Conservation (phyloP, 2,113 vertebrate genomes). For the Pelobates fuscus region DNA sequence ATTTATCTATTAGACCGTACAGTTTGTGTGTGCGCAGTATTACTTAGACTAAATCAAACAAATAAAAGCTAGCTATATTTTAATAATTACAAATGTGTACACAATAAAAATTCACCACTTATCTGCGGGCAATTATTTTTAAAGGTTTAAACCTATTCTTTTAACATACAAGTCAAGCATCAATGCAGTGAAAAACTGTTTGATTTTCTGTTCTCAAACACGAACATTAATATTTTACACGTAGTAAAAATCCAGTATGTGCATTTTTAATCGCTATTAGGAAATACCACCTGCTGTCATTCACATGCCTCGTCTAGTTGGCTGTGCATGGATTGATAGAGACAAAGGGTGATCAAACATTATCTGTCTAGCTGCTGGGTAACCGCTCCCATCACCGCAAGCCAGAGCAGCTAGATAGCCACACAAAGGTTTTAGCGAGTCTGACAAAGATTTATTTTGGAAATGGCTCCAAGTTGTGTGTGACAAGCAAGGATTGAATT, state of each 20-base stretch:
- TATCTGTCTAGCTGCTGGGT: neutral
- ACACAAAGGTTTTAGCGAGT: too few relatives aligned
- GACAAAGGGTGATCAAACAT: neutral
- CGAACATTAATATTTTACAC: slow-evolving; percentile 34
- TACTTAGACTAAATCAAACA: too few relatives aligned
- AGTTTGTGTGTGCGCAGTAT: too few relatives aligned
- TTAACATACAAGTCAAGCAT: neutral
- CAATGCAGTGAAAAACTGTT: neutral
- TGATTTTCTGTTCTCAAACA: slow-evolving; percentile 27
- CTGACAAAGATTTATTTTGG: too few relatives aligned
- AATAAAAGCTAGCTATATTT: too few relatives aligned
- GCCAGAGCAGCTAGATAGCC: too few relatives aligned
- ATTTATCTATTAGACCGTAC: too few relatives aligned
- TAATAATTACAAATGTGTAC: too few relatives aligned
- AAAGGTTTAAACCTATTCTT: slow-evolving; percentile 6
- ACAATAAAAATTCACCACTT: too few relatives aligned
- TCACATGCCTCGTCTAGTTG: slow-evolving; percentile 8
- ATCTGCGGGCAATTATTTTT: too few relatives aligned
- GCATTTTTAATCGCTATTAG: slow-evolving; percentile 53
- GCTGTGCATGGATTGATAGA: neutral
- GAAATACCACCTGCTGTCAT: slow-evolving; percentile 52
- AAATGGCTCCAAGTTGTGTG: too few relatives aligned
- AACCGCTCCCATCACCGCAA: neutral
- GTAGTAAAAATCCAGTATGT: slow-evolving; percentile 35
- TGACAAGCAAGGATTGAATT: too few relatives aligned